Conservation (phyloP, 1,140 invertebrate species). For the Sesamia nonagrioides region DNA sequence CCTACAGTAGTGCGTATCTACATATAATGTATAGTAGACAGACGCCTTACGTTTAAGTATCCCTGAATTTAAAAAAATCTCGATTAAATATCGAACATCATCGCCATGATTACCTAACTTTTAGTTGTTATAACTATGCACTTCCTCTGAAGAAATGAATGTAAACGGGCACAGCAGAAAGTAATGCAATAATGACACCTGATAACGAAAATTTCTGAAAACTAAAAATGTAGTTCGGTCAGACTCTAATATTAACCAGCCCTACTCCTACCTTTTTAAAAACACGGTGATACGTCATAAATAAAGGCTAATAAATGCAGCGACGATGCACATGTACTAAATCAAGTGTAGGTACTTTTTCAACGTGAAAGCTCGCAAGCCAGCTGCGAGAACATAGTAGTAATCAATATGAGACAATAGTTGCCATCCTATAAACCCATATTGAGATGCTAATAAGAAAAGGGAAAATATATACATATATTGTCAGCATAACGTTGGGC, state of each 20-base stretch:
- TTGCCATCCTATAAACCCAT: conserved; percentile 46
- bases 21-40: neutral
- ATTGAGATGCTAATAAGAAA: conserved; percentile 72
- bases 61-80: neutral
- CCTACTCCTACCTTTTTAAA: too few relatives aligned
- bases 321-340: neutral
- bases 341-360: neutral
- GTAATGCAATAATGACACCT: too few relatives aligned
- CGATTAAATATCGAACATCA: neutral
- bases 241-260: too few relatives aligned
- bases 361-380: neutral
- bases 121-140: too few relatives aligned
- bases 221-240: too few relatives aligned
- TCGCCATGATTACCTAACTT: too few relatives aligned
- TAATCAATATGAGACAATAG: conserved; percentile 33
- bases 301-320: neutral
- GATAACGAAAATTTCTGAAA: too few relatives aligned
- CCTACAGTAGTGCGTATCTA: neutral
- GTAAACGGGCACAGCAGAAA: too few relatives aligned
- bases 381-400: conserved; percentile 26
- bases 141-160: too few relatives aligned
- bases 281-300: too few relatives aligned
- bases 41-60: neutral
- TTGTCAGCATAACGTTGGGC: conserved; percentile 58
- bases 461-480: conserved; percentile 71